phyloP scores from a whole-genome alignment of 2,888 invertebrate genomes.

The Drosophila gaucha region DNA sequence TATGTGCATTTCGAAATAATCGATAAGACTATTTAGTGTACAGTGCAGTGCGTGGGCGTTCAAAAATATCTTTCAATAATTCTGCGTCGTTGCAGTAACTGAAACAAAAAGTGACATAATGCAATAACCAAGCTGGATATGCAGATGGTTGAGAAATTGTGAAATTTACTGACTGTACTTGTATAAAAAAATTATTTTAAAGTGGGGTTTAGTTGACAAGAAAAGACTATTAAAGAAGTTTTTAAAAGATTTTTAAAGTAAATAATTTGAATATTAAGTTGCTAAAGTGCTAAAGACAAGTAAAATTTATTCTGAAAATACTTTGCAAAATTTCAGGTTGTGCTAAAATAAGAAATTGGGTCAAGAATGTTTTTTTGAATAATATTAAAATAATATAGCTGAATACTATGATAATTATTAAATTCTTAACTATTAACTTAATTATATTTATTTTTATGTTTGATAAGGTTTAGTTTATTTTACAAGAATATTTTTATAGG shows the following conservation, averaged over 20 bases:
- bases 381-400: background rate
- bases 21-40: conserved; percentile 3
- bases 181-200: background rate
- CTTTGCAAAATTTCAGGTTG: too few species aligned
- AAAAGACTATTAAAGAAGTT: background rate
- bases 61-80: background rate
- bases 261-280: too few species aligned
- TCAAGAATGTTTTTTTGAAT: background rate
- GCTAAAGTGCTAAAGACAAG: too few species aligned
- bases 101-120: background rate
- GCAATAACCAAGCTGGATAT: background rate
- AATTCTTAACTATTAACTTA: too few species aligned
- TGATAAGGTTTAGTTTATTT: too few species aligned
- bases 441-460: too few species aligned
- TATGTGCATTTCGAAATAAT: conserved; percentile 11
- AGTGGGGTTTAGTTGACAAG: background rate
- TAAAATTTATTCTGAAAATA: too few species aligned
- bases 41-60: conserved; percentile 15
- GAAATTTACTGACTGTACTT: background rate
- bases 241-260: background rate
- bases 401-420: too few species aligned
- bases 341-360: too few species aligned
- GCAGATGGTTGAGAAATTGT: background rate
- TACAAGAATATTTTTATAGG: too few species aligned
- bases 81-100: background rate